Conservation (phyloP, 2,797 vertebrate species). For the Spea hammondii region DNA sequence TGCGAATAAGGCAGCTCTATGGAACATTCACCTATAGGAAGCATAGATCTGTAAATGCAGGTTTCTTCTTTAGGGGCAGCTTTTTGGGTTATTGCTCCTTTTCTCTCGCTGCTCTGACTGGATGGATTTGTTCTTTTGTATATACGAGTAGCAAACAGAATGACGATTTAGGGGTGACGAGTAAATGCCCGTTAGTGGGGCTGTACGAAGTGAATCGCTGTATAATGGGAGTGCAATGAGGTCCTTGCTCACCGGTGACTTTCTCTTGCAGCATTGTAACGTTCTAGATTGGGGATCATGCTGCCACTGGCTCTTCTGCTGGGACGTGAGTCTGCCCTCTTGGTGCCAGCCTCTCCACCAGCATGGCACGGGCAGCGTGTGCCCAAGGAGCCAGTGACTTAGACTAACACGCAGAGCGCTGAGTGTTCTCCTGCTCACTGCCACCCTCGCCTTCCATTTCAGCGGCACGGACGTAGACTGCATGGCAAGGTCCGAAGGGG, state of each 20-base stretch:
- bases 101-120: too few relatives aligned
- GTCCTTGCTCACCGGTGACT: conserved; percentile 53
- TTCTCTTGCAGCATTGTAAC: conserved; percentile 76
- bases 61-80: too few relatives aligned
- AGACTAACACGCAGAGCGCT: background rate
- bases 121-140: too few relatives aligned
- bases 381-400: conserved; percentile 25
- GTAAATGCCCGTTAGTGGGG: too few relatives aligned
- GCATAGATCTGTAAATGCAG: too few relatives aligned
- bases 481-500: background rate
- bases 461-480: background rate
- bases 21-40: too few relatives aligned
- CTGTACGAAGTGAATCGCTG: too few relatives aligned
- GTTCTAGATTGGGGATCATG: conserved; percentile 75
- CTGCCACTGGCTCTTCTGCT: conserved; percentile 77
- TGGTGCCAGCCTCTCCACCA: conserved; percentile 64
- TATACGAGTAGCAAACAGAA: too few relatives aligned
- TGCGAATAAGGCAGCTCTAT: too few relatives aligned
- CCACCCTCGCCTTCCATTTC: background rate
- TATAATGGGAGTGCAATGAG: too few relatives aligned
- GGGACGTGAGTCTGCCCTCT: conserved; percentile 75
- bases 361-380: conserved; percentile 69
- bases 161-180: too few relatives aligned
- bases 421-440: conserved; percentile 1
- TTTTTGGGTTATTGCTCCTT: too few relatives aligned